Evolutionary conservation across 2,888 invertebrate species (phyloP), one percentile per base, ranked within the genome.

Genomic region (Ichneumoninae sp.): DNA sequence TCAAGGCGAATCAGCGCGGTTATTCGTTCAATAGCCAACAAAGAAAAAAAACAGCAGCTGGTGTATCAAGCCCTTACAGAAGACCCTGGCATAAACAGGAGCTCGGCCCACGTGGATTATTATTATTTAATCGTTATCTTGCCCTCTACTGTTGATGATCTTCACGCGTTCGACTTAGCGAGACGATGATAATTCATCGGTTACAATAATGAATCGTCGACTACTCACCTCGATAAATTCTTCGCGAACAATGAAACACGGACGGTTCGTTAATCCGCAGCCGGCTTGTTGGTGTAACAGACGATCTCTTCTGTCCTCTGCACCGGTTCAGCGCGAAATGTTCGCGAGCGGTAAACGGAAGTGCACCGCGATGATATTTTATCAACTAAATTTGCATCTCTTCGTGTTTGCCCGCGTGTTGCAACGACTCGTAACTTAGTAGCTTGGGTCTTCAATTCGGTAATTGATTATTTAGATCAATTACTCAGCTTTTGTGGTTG

Each of bases 291-390:
- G 57, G 57, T 70, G 30, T 36, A 44, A 33, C 65, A n/a, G 65
- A 50, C 65, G 57, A 57, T 2, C 0, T 57, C 57, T 65, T 65
- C 16, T 52, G n/a, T 19, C 19, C n/a, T 50, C 13, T 22, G 33
- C 47, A 62, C 65, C 57, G 50, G 79, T 52, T 70, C 70, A 72
- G 80, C 80, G 83, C 80, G 83, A 80, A 80, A 83, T 50, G 57
- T 69, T 75, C 22, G 57, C 47, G 72, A 80, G 83, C 80, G 83
- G 71, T 71, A 80, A 83, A 57, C 80, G 83, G 83, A 83, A 80
- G 66, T 71, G n/a, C 7, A 68, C 13, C n/a, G 71, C 81, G 16
- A 10, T 0, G 44, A 19, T 60, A 33, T 54, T 68, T 68, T n/a
- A 33, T 44, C 57, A 26, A 7, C 13, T 33, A 57, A 47, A 22